Evolutionary conservation across 1,140 invertebrate genomes (phyloP).

Genomic region (Pemphigus obesinymphae): DNA sequence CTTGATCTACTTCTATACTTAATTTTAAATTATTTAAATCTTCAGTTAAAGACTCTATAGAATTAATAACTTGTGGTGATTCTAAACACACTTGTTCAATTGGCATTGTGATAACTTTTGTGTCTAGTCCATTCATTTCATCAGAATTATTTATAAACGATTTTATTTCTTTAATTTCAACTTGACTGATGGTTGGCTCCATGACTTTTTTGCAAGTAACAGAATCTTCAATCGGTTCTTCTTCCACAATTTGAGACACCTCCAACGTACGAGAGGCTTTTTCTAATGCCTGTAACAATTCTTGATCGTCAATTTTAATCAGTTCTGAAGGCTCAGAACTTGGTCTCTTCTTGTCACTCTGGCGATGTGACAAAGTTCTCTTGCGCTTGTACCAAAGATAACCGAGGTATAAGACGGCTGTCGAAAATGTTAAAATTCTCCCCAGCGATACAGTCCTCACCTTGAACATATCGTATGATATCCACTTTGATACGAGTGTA

Average conservation of each 20-base stretch:
- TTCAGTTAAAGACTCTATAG: conserved; percentile 13
- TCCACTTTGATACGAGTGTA: conserved; percentile 33
- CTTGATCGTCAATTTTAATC: conserved; percentile 11
- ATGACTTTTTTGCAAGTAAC: not conserved
- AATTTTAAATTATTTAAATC: conserved; percentile 20
- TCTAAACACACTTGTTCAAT: not conserved
- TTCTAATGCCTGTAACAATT: conserved; percentile 21
- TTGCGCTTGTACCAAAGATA: conserved; percentile 43
- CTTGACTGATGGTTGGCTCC: conserved; percentile 15
- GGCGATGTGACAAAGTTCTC: conserved; percentile 36
- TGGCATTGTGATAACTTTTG: not conserved
- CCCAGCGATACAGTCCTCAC: conserved; percentile 43
- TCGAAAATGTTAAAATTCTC: conserved; percentile 43
- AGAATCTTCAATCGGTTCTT: not conserved
- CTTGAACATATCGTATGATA: conserved; percentile 43
- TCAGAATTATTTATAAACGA: not conserved
- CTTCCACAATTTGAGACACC: not conserved
- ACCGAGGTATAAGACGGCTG: conserved; percentile 46
- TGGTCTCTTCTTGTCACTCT: conserved; percentile 32
- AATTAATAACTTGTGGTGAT: no score
- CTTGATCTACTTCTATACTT: not conserved
- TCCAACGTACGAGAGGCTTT: not conserved
- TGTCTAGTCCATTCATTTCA: not conserved
- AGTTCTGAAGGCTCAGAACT: conserved; percentile 30
- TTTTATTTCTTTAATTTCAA: not conserved